phyloP scores from a whole-genome alignment of 2,888 invertebrate genomes.

The Halocaridina rubra region DNA sequence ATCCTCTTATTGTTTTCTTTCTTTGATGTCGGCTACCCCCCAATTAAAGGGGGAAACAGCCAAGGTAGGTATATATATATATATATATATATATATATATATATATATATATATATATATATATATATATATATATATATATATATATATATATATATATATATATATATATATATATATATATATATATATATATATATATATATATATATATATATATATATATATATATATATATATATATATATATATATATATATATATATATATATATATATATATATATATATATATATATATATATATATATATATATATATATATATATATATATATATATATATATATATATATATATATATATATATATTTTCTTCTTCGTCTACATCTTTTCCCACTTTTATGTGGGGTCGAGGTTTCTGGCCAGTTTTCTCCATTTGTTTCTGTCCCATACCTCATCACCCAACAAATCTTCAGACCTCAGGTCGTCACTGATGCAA shows the following conservation, averaged over 20 bases:
- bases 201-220: neutral
- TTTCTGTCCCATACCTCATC: too few species aligned
- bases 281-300: neutral
- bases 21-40: too few species aligned
- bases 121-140: constrained; percentile 2
- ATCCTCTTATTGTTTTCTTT: too few species aligned
- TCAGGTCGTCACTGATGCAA: too few species aligned
- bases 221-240: neutral
- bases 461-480: too few species aligned
- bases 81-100: neutral
- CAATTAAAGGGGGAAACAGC: too few species aligned
- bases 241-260: neutral
- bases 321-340: constrained; percentile 22
- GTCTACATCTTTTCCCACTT: too few species aligned
- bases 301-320: too few species aligned
- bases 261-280: neutral
- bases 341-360: constrained; percentile 27
- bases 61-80: too few species aligned
- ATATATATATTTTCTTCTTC: too few species aligned
- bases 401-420: too few species aligned
- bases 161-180: neutral
- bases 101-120: constrained; percentile 4
- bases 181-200: neutral
- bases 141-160: neutral
- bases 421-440: too few species aligned